phyloP scores from a whole-genome alignment of 2,888 invertebrate genomes.

The Nephrocerus scutellatus region DNA sequence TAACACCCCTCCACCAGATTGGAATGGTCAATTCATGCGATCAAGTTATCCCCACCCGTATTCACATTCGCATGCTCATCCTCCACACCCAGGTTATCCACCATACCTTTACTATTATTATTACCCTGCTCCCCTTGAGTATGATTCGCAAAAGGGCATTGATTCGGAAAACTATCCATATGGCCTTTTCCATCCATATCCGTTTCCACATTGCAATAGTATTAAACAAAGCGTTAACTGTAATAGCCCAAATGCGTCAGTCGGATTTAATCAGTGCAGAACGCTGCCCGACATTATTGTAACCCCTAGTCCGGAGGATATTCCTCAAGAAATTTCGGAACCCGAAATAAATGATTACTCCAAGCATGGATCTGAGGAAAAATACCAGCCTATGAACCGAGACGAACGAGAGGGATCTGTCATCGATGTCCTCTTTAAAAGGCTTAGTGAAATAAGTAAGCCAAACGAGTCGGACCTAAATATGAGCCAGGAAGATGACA shows the following conservation, averaged over 20 bases:
- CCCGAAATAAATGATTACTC: constrained; percentile 33
- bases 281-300: constrained; percentile 43
- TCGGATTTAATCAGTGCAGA: constrained; percentile 23
- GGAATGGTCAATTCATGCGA: constrained; percentile 22
- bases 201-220: constrained; percentile 25
- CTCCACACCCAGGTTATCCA: constrained; percentile 24
- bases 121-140: constrained; percentile 19
- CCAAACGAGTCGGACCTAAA: constrained; percentile 31
- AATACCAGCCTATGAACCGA: constrained; percentile 19
- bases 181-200: constrained; percentile 23
- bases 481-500: constrained; percentile 31
- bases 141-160: constrained; percentile 28
- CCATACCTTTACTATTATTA: constrained; percentile 38
- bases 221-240: background rate
- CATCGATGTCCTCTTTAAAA: constrained; percentile 36
- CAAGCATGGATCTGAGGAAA: constrained; percentile 5
- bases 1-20: constrained; percentile 11
- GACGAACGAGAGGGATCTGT: constrained; percentile 30
- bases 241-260: constrained; percentile 27
- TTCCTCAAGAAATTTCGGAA: constrained; percentile 29
- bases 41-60: constrained; percentile 19
- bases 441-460: constrained; percentile 34
- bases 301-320: constrained; percentile 41
- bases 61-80: constrained; percentile 17
- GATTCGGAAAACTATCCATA: constrained; percentile 6